phyloP scores from a whole-genome alignment of 2,113 vertebrate genomes.

The Oncorhynchus clarkii region DNA sequence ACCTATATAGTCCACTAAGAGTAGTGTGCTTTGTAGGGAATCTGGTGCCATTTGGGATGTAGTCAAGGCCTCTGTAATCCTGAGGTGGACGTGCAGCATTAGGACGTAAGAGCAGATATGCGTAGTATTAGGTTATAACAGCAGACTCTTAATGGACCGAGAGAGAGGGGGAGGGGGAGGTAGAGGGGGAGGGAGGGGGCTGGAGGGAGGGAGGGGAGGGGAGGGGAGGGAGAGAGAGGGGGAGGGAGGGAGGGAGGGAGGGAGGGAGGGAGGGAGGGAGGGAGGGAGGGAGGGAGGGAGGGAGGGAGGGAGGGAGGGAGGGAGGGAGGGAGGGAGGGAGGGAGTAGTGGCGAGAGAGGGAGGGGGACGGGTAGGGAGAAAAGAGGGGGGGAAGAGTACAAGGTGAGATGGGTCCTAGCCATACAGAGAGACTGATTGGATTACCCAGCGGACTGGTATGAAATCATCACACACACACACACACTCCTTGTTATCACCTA shows the following conservation, averaged over 20 bases:
- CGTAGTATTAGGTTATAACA: no score
- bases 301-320: background rate
- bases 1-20: no score
- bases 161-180: background rate
- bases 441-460: background rate
- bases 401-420: background rate
- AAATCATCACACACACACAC: background rate
- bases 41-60: no score
- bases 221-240: fast-evolving
- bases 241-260: background rate
- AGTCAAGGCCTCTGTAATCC: background rate
- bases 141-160: no score
- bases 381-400: no score
- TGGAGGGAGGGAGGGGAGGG: background rate
- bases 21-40: no score
- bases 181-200: background rate
- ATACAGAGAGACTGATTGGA: background rate
- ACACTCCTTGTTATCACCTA: no score
- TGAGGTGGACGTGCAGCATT: background rate
- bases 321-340: background rate
- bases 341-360: background rate
- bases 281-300: background rate
- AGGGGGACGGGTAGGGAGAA: no score
- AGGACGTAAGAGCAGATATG: background rate
- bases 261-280: background rate